Base-by-base conservation (phyloP, 2,113 vertebrate genomes). In the Monopterus albus region DNA sequence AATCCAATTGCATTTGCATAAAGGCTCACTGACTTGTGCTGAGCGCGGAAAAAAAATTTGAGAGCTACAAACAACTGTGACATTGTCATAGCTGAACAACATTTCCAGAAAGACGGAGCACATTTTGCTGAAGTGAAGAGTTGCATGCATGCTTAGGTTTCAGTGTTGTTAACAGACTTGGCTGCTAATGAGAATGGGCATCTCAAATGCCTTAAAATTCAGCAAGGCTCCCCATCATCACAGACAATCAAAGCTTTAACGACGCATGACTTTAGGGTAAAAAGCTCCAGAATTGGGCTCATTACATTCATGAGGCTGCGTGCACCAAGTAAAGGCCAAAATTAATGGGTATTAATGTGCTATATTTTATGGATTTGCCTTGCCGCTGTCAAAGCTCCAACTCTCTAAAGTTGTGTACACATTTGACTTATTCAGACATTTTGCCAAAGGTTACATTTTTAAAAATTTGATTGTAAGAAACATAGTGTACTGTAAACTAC, bases 1-100 rank as follows among this genome's bases (percentile, higher is more conserved):
- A 79, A 70, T 83, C 39, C 46, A 85, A 74, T 78, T 78, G 60
- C 75, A 78, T 81, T 70, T 59, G 36, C 39, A 74, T 68, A 63
- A 69, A 75, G 79, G 52, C 65, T 64, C 38, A 71, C 57, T 63
- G 57, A 76, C 49, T 59, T 49, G n/a, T n/a, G n/a, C n/a, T n/a
- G n/a, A n/a, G n/a, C n/a, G n/a, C n/a, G n/a, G n/a, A n/a, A n/a
- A n/a, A n/a, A n/a, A n/a, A n/a, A n/a, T n/a, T n/a, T n/a, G n/a
- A n/a, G n/a, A n/a, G n/a, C n/a, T n/a, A 56, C 47, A 18, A 62
- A 64, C 23, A 38, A 45, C 51, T 47, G 31, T 65, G 51, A 64
- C 45, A 42, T n/a, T 51, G 61, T 21, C 36, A 4, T 13, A 15
- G 51, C 31, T 23, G 65, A 65, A 33, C 9, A 3, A 64, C 10